Percentiles rank a stretch among this genome's conserved stretches.
Evolutionary conservation across 2,888 invertebrate genomes (phyloP).

Genomic region (Drosophila infuscata): DNA sequence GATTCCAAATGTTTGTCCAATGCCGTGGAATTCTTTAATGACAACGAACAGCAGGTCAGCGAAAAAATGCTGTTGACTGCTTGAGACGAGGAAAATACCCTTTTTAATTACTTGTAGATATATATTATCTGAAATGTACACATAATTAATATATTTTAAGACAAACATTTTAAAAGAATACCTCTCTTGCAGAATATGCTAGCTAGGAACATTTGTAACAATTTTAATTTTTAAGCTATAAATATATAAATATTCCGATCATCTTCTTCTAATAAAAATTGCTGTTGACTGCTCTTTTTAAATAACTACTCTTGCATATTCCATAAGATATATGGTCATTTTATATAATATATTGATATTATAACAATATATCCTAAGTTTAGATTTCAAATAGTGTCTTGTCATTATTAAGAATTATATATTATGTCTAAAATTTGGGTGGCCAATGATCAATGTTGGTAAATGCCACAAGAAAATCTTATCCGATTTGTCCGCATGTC

Average conservation of each 20-base stretch:
- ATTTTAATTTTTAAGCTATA: no score
- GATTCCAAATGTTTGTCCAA: constrained; percentile 31
- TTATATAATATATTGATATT: not conserved
- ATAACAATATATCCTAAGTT: no score
- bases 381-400: not conserved
- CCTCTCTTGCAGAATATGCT: no score
- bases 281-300: not conserved
- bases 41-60: constrained; percentile 5
- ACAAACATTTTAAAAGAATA: no score
- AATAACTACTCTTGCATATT: not conserved
- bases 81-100: constrained; percentile 2
- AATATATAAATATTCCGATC: not conserved
- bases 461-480: not conserved
- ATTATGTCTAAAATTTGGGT: not conserved
- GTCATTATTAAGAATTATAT: not conserved
- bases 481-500: no score
- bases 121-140: not conserved
- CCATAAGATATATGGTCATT: not conserved
- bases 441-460: not conserved
- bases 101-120: not conserved
- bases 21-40: constrained; percentile 27
- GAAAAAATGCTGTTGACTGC: not conserved
- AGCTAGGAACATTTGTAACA: no score
- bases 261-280: not conserved
- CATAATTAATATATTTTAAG: not conserved